A percentile compares a stretch with the other conserved stretches of the same genome.
Evolutionary conservation across 2,113 vertebrate species (phyloP).

Genomic region (Psophia crepitans): DNA sequence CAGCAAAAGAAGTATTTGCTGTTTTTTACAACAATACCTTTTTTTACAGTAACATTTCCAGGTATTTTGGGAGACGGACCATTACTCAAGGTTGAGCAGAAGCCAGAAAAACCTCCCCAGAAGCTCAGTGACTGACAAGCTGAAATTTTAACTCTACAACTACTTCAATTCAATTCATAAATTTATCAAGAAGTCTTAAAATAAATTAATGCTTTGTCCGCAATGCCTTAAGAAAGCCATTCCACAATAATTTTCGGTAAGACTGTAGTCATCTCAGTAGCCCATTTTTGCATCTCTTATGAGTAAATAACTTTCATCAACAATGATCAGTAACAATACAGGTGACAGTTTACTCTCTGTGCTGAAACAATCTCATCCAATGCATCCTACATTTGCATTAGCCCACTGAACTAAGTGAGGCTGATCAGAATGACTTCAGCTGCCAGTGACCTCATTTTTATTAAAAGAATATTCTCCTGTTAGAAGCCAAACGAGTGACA

Average conservation of each 20-base stretch:
- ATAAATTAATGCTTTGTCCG: background rate
- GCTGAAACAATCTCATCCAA: background rate
- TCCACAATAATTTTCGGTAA: background rate
- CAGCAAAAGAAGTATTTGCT: background rate
- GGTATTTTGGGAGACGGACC: background rate
- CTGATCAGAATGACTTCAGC: background rate
- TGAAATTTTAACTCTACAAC: background rate
- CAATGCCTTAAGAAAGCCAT: background rate
- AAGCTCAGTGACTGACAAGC: background rate
- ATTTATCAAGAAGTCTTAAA: background rate
- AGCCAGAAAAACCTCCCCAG: background rate
- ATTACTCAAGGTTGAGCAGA: background rate
- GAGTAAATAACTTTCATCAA: background rate
- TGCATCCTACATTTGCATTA: background rate
- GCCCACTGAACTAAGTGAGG: background rate
- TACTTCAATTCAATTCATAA: background rate
- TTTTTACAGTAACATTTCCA: background rate
- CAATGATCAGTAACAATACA: background rate
- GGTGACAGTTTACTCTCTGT: background rate
- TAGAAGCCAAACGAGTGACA: background rate
- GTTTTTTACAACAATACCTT: background rate
- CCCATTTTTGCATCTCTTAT: background rate
- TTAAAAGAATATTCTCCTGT: background rate
- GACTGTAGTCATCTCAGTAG: background rate
- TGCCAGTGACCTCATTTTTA: background rate